These are phyloP conservation scores for Bombyx mandarina DNA, from an alignment of 1,140 invertebrate species.

Conservation along the genomic window DNA sequence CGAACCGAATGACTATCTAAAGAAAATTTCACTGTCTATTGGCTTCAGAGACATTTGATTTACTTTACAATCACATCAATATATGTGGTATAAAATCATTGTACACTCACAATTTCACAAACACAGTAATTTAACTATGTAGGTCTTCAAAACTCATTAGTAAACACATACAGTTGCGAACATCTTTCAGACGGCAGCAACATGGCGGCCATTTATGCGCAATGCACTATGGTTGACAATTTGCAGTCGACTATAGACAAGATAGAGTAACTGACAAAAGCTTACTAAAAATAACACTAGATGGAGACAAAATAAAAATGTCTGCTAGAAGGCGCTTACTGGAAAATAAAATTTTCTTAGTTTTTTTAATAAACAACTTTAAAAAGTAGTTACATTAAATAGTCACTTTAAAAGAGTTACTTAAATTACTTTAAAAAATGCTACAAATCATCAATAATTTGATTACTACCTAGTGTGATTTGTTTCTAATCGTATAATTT, in stretches of 20 bases:
- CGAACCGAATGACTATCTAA: conserved; percentile 71
- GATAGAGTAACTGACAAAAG: conserved; percentile 30
- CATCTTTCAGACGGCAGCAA: conserved; percentile 72
- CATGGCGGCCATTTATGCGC: conserved; percentile 72
- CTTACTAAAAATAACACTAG: conserved; percentile 31
- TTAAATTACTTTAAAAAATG: too few relatives aligned
- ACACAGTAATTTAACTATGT: conserved; percentile 67
- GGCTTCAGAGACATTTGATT: conserved; percentile 69
- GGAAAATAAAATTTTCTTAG: neutral
- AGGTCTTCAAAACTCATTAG: conserved; percentile 70
- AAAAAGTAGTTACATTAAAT: too few relatives aligned
- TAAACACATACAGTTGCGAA: conserved; percentile 72
- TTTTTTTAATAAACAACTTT: too few relatives aligned
- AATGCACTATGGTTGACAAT: conserved; percentile 72
- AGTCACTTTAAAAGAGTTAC: too few relatives aligned
- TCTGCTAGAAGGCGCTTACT: neutral
- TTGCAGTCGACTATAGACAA: conserved; percentile 62
- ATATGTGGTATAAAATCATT: conserved; percentile 64
- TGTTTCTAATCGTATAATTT: too few relatives aligned
- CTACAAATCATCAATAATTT: too few relatives aligned
- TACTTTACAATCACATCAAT: conserved; percentile 62
- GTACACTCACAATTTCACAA: conserved; percentile 70
- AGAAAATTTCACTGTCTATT: conserved; percentile 72
- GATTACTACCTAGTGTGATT: too few relatives aligned
- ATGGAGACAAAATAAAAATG: conserved; percentile 21